phyloP scores from a whole-genome alignment of 2,888 invertebrate species.

The Bombylius major region DNA sequence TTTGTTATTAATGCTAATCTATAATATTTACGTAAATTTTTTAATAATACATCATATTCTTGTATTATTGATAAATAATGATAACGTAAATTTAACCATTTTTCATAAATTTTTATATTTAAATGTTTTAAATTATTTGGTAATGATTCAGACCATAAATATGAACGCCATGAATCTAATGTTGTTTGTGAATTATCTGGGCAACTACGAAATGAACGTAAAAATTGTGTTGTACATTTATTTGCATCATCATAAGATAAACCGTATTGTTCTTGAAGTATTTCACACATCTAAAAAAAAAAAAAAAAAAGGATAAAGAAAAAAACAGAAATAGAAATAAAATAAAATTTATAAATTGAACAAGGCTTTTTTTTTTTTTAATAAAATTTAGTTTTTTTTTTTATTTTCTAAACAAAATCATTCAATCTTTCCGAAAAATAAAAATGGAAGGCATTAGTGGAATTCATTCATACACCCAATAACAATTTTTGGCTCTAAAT shows the following conservation, averaged over 20 bases:
- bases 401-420: too few relatives aligned
- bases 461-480: too few relatives aligned
- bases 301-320: slow-evolving; percentile 8
- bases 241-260: slow-evolving; percentile 51
- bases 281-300: slow-evolving; percentile 30
- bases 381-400: too few relatives aligned
- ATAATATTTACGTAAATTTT: slow-evolving; percentile 54
- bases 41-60: slow-evolving; percentile 56
- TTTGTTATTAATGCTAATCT: slow-evolving; percentile 72
- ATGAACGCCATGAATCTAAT: slow-evolving; percentile 64
- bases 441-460: too few relatives aligned
- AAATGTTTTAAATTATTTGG: slow-evolving; percentile 59
- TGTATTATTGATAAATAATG: slow-evolving; percentile 56
- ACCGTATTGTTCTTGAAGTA: slow-evolving; percentile 46
- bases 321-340: neutral
- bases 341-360: too few relatives aligned
- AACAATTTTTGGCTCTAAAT: too few relatives aligned
- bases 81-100: slow-evolving; percentile 71
- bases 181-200: slow-evolving; percentile 63
- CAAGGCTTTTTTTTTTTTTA: too few relatives aligned
- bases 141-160: slow-evolving; percentile 65
- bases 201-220: slow-evolving; percentile 64
- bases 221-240: slow-evolving; percentile 52
- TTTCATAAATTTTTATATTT: slow-evolving; percentile 58
- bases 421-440: too few relatives aligned